Evolutionary conservation across 2,113 vertebrate genomes (phyloP).

Genomic region (Ornithorhynchus anatinus): DNA sequence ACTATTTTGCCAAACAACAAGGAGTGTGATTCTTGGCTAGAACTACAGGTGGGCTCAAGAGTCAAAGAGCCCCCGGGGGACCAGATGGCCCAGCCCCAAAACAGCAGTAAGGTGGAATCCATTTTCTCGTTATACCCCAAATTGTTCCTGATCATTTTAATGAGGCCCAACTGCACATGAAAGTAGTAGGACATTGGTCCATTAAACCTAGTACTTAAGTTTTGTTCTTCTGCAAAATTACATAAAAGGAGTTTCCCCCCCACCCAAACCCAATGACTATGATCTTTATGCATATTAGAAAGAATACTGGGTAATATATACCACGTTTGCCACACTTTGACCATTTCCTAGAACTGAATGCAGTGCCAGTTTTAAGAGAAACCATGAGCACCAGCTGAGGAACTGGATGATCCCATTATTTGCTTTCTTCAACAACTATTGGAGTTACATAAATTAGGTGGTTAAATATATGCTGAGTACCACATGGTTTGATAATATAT

Average conservation of each 20-base stretch:
- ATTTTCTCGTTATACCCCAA: conserved; percentile 23
- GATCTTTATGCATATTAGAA: conserved; percentile 43
- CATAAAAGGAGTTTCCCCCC: too few relatives aligned
- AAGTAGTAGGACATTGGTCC: conserved; percentile 32
- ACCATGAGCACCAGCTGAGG: conserved; percentile 47
- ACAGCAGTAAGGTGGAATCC: conserved; percentile 27
- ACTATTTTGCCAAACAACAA: conserved; percentile 6
- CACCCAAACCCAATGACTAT: too few relatives aligned
- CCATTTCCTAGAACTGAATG: conserved; percentile 42
- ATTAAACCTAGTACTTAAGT: conserved; percentile 39
- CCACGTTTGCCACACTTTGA: conserved; percentile 46
- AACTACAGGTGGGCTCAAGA: conserved; percentile 27
- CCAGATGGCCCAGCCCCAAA: conserved; percentile 21
- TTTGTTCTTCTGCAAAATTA: too few relatives aligned
- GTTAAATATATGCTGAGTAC: conserved; percentile 52
- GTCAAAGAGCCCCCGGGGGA: not conserved
- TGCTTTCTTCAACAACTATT: conserved; percentile 46
- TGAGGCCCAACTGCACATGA: conserved; percentile 18
- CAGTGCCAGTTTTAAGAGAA: conserved; percentile 43
- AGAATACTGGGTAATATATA: conserved; percentile 44
- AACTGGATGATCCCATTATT: conserved; percentile 49
- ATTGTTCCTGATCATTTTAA: conserved; percentile 26
- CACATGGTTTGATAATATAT: conserved; percentile 55
- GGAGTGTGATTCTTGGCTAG: conserved; percentile 13
- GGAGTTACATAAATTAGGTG: conserved; percentile 41